Evolutionary conservation across 2,888 invertebrate genomes (phyloP).

Genomic region (Amblyjoppa fuscipennis): DNA sequence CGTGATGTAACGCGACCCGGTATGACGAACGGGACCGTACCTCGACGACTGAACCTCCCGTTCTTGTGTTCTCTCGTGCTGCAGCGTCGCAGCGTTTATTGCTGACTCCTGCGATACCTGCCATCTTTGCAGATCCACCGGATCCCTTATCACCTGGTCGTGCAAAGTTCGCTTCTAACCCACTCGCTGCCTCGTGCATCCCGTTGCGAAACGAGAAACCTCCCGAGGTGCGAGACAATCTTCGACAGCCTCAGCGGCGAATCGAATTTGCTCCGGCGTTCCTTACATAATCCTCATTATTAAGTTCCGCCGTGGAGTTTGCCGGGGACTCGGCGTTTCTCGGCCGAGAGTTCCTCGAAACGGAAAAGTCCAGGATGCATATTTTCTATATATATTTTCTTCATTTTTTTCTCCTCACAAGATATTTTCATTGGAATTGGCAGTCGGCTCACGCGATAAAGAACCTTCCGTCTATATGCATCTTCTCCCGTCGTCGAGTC

Average conservation of each 20-base stretch:
- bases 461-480: not conserved
- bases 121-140: constrained; percentile 21
- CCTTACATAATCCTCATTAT: constrained; percentile 31
- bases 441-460: constrained; percentile 66
- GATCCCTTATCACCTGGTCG: constrained; percentile 11
- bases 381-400: not conserved
- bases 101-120: constrained; percentile 33
- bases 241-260: not conserved
- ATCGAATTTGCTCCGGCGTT: not conserved
- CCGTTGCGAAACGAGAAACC: not conserved
- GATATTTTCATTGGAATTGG: constrained; percentile 62
- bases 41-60: constrained; percentile 17
- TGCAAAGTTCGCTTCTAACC: not conserved
- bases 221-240: not conserved
- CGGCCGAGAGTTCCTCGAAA: constrained; percentile 47
- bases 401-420: not conserved
- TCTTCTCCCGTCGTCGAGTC: not conserved
- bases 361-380: constrained; percentile 28
- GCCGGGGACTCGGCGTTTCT: constrained; percentile 9
- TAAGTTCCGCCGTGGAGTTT: constrained; percentile 19
- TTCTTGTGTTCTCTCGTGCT: constrained; percentile 2
- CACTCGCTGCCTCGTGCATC: too few species aligned
- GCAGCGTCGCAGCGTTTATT: too few species aligned
- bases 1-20: constrained; percentile 57
- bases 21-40: constrained; percentile 8